Conservation (phyloP, 1,140 invertebrate species). For the Heliothis subflexa region DNA sequence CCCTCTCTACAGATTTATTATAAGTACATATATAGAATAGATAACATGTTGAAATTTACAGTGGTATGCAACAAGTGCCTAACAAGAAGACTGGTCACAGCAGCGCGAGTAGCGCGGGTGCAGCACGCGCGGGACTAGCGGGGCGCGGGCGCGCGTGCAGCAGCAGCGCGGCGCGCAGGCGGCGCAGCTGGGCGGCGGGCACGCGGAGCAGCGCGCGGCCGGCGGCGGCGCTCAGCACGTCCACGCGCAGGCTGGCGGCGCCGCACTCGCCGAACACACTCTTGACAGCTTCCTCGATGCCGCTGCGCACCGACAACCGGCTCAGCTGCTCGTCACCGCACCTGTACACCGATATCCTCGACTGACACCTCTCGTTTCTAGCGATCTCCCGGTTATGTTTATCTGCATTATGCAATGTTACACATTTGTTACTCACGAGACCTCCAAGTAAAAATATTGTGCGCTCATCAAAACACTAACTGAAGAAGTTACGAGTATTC, state of each 20-base stretch:
- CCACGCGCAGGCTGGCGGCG: conserved; percentile 3
- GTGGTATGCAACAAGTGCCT: too few species aligned
- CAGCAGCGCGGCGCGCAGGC: conserved; percentile 20
- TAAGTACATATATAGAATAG: too few species aligned
- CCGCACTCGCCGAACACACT: conserved; percentile 29
- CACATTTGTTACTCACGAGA: conserved; percentile 13
- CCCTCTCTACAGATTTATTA: too few species aligned
- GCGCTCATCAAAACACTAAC: conserved; percentile 16
- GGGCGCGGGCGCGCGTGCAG: not conserved
- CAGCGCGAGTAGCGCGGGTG: not conserved
- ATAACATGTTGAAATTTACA: not conserved
- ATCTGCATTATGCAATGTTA: conserved; percentile 18
- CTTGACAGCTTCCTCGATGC: conserved; percentile 12
- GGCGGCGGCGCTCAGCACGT: not conserved
- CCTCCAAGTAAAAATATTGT: conserved; percentile 22
- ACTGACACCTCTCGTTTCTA: not conserved
- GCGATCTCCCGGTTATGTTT: not conserved
- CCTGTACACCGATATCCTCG: not conserved
- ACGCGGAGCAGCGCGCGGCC: conserved; percentile 23
- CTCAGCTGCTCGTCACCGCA: not conserved
- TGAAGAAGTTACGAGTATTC: not conserved
- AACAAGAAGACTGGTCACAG: not conserved
- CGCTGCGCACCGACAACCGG: not conserved
- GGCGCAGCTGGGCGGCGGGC: not conserved
- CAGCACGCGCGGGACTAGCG: too few species aligned